A percentile compares a stretch with the other conserved stretches of the same genome.
phyloP scores from a whole-genome alignment of 2,888 invertebrate genomes.

The Lithophane ornitopus region DNA sequence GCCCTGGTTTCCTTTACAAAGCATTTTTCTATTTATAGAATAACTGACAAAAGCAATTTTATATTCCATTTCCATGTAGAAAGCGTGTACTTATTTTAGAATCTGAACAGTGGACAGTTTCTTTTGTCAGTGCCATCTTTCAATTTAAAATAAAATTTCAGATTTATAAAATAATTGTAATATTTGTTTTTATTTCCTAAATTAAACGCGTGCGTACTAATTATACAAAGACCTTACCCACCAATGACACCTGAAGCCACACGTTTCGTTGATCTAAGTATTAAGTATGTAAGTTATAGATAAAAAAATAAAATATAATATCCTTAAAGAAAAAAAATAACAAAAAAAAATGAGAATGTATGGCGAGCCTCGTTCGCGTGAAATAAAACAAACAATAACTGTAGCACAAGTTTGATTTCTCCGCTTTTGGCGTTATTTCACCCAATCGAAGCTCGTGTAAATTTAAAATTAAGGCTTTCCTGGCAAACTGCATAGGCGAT shows the following conservation, averaged over 20 bases:
- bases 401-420: constrained; percentile 74
- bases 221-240: constrained; percentile 88
- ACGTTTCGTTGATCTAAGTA: constrained; percentile 89
- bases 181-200: constrained; percentile 65
- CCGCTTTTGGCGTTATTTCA: constrained; percentile 79
- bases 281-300: constrained; percentile 89
- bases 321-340: constrained; percentile 79
- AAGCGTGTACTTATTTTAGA: constrained; percentile 70
- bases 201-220: constrained; percentile 80
- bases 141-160: constrained; percentile 67
- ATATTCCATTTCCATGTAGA: constrained; percentile 66
- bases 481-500: constrained; percentile 82
- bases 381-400: constrained; percentile 73
- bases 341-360: constrained; percentile 77
- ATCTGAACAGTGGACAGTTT: constrained; percentile 67
- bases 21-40: constrained; percentile 70
- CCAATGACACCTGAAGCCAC: constrained; percentile 89
- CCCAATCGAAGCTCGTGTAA: constrained; percentile 81
- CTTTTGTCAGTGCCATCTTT: constrained; percentile 80
- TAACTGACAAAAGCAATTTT: constrained; percentile 74
- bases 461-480: constrained; percentile 86
- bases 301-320: constrained; percentile 84
- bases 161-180: constrained; percentile 68
- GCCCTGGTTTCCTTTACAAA: constrained; percentile 65
- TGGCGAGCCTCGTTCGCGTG: constrained; percentile 84